These are phyloP conservation scores for Leptinotarsa lineolata DNA, from an alignment of 1,140 invertebrate species.

Conservation along the genomic window DNA sequence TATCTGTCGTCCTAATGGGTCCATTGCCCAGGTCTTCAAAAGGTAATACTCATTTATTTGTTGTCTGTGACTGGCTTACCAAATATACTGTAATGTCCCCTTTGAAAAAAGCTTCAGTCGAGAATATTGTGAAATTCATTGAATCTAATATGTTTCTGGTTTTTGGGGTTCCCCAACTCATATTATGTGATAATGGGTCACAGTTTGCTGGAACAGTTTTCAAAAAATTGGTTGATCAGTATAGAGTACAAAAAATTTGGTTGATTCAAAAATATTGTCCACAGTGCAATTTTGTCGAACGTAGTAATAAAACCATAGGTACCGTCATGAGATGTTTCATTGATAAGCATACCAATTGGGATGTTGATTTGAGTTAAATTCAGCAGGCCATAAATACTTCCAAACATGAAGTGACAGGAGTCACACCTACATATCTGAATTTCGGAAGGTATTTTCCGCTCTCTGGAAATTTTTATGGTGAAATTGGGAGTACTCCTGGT, in stretches of 20 bases:
- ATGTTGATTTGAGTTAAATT: no score
- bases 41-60: no score
- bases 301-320: constrained; percentile 27
- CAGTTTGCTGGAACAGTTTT: constrained; percentile 27
- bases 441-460: constrained; percentile 17
- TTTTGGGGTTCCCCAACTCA: constrained; percentile 32
- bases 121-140: neutral
- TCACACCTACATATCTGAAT: constrained; percentile 16
- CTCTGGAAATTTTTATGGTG: constrained; percentile 24
- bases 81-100: no score
- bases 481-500: constrained; percentile 17
- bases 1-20: constrained; percentile 52
- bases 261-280: constrained; percentile 23
- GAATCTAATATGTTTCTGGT: constrained; percentile 32
- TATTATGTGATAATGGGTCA: constrained; percentile 42
- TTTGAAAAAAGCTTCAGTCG: no score
- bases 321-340: constrained; percentile 29
- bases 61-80: no score
- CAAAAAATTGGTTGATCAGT: constrained; percentile 2
- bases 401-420: neutral
- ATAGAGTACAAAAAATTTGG: constrained; percentile 25
- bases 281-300: constrained; percentile 31
- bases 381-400: no score
- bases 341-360: constrained; percentile 8
- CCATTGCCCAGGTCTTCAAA: neutral